phyloP scores from a whole-genome alignment of 2,113 vertebrate genomes.

The Acrocephalus kingi region DNA sequence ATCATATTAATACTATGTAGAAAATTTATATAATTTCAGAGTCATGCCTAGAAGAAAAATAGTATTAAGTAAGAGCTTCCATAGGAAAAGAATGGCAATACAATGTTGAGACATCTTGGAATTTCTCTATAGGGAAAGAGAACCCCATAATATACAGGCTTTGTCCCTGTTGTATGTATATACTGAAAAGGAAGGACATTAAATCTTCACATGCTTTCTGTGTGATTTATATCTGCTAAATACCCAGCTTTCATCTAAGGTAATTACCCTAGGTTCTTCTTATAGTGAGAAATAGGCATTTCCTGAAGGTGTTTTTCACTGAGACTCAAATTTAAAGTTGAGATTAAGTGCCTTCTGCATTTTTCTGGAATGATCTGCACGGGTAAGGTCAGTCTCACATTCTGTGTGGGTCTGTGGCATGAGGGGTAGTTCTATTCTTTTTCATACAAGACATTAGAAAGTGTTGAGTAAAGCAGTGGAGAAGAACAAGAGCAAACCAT shows the following conservation, averaged over 20 bases:
- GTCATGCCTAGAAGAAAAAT: neutral
- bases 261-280: neutral
- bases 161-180: neutral
- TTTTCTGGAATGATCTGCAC: neutral
- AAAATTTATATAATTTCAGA: slow-evolving; percentile 5
- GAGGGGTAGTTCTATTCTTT: neutral
- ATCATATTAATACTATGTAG: neutral
- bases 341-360: neutral
- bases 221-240: neutral
- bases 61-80: neutral
- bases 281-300: neutral
- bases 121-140: neutral
- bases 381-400: neutral
- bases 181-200: neutral
- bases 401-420: neutral
- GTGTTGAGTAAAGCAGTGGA: neutral
- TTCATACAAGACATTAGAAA: neutral
- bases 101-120: neutral
- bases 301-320: neutral
- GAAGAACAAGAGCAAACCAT: neutral
- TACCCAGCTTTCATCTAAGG: neutral
- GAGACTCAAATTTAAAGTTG: neutral
- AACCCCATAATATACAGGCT: neutral
- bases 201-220: neutral
- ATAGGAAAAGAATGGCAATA: neutral